A percentile compares a stretch with the other conserved stretches of the same genome.
Conservation (phyloP, 1,140 invertebrate species). For the Cecropterus lyciades region DNA sequence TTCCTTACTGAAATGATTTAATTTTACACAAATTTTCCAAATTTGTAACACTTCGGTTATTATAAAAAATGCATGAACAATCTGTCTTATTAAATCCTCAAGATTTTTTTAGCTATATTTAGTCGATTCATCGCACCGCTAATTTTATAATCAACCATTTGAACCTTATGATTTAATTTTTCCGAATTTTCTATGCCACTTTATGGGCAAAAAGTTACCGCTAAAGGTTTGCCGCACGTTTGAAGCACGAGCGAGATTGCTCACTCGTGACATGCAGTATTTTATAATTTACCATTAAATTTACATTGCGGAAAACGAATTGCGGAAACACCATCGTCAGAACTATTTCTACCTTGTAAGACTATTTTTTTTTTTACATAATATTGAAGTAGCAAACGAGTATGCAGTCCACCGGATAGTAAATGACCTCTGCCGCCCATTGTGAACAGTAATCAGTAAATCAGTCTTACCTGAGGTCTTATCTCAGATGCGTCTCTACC, state of each 20-base stretch:
- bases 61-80: too few relatives aligned
- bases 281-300: conserved; percentile 5
- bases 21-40: conserved; percentile 21
- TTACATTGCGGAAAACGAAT: neutral
- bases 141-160: conserved; percentile 13
- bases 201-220: conserved; percentile 13
- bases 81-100: conserved; percentile 6
- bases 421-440: too few relatives aligned
- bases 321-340: neutral
- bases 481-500: too few relatives aligned
- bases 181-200: conserved; percentile 17
- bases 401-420: too few relatives aligned
- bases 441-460: too few relatives aligned
- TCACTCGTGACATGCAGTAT: conserved; percentile 7
- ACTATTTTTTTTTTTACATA: too few relatives aligned
- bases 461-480: too few relatives aligned
- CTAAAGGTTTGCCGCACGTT: neutral
- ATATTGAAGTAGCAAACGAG: too few relatives aligned
- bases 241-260: neutral
- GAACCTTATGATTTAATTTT: conserved; percentile 28
- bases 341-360: neutral
- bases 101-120: neutral
- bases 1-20: conserved; percentile 9
- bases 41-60: conserved; percentile 5
- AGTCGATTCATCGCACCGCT: neutral